phyloP scores from a whole-genome alignment of 2,888 invertebrate species.

The Stramonita haemastoma region DNA sequence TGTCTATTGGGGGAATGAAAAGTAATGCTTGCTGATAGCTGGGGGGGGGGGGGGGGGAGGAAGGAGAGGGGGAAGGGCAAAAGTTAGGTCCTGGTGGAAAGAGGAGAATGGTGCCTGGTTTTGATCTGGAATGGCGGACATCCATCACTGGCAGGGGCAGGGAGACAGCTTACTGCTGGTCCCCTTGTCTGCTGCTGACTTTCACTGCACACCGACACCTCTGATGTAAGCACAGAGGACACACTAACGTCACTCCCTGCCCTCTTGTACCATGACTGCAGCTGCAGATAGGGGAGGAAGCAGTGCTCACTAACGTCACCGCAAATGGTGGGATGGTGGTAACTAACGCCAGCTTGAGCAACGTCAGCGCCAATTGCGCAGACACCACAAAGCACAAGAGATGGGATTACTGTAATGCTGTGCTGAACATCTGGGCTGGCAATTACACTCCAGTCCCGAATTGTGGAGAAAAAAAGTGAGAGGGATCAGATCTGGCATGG shows the following conservation, averaged over 20 bases:
- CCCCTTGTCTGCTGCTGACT: background rate
- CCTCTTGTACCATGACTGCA: background rate
- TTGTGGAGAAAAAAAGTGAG: background rate
- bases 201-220: conserved; percentile 15
- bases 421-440: background rate
- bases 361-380: background rate
- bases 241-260: conserved; percentile 8
- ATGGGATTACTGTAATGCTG: background rate
- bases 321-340: background rate
- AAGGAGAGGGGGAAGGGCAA: background rate
- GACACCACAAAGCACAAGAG: background rate
- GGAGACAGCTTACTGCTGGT: background rate
- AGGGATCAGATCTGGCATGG: background rate
- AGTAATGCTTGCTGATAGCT: background rate
- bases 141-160: background rate
- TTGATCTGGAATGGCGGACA: background rate
- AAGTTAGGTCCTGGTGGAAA: too few relatives aligned
- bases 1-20: too few relatives aligned
- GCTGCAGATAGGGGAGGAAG: conserved; percentile 2
- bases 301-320: conserved; percentile 14
- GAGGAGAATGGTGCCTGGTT: too few relatives aligned
- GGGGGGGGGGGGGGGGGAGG: background rate
- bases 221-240: background rate
- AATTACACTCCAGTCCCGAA: background rate
- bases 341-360: conserved; percentile 15